Percentiles rank a stretch among this genome's conserved stretches.
phyloP scores from a whole-genome alignment of 2,113 vertebrate genomes.

The Catharus minimus region DNA sequence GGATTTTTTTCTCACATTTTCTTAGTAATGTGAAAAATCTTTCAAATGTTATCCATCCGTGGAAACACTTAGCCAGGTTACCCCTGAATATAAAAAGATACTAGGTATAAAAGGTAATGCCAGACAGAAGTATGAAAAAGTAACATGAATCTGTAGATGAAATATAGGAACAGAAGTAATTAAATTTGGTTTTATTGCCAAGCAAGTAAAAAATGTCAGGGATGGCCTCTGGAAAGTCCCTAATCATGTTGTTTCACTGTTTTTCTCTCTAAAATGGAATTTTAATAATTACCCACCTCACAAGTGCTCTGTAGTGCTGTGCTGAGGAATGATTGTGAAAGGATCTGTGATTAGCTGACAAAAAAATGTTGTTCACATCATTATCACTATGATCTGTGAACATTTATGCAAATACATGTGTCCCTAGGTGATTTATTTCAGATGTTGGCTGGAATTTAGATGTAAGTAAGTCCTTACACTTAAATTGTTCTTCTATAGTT shows the following conservation, averaged over 20 bases:
- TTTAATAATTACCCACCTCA: neutral
- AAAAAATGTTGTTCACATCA: neutral
- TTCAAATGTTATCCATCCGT: neutral
- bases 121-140: neutral
- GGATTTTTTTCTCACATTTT: neutral
- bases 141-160: neutral
- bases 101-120: neutral
- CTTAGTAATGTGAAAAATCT: neutral
- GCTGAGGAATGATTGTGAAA: neutral
- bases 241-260: constrained; percentile 9
- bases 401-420: constrained; percentile 3
- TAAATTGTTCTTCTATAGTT: neutral
- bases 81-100: neutral
- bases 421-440: constrained; percentile 33
- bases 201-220: neutral
- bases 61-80: neutral
- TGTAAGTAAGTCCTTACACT: neutral
- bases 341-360: neutral
- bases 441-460: constrained; percentile 1
- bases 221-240: constrained; percentile 42
- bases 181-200: neutral
- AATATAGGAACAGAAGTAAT: neutral
- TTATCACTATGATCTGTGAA: constrained; percentile 33
- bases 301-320: neutral
- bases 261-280: constrained; percentile 42